Base-by-base conservation (phyloP, 2,113 vertebrate species). In the Ceuthmochares aereus region DNA sequence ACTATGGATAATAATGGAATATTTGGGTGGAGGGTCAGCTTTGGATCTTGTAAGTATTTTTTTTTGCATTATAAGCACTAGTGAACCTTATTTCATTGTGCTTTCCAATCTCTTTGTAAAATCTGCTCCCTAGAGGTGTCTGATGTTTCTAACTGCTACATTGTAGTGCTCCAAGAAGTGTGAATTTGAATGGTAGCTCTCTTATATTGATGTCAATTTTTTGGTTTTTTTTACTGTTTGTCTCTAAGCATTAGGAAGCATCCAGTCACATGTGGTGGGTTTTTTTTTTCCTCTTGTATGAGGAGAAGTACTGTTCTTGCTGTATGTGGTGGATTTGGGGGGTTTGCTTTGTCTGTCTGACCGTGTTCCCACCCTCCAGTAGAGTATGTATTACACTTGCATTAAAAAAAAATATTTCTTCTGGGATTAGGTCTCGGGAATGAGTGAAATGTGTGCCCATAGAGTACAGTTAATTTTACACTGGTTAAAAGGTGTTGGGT, bases 1-100 rank as follows among this genome's bases (percentile, higher is more conserved):
- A 78, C 96, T 98, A 81, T 98, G 98, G 98, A 98, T 98, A 93
- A 98, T 98, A 92, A 98, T 98, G 98, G 98, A 98, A 75, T 98
- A 98, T 73, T 97, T 98, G 69, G 98, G 98, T 66, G 98, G 98
- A 85, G 98, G 98, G 27, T 98, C 98, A 40, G 98, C 98, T 80
- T 94, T 98, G 80, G 98, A 98, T 96, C 96, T 98, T 92, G 98
- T 98, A 95, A 98, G 98, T 95, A 75, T 40, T 40, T 40, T n/a
- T n/a, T 40, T 40, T 40, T 40, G 6, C 10, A 7, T 63, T 86
- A 0, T 54, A 51, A 90, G 21, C 69, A 22, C n/a, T 40, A 49
- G 32, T 47, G 56, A 86, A 37, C 4, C 32, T 60, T 67, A 37
- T 25, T 72, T 70, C 42, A 6, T 64, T 83, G 27, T 76, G 6